Base-by-base conservation (phyloP, 2,113 vertebrate species). In the Perca fluviatilis region DNA sequence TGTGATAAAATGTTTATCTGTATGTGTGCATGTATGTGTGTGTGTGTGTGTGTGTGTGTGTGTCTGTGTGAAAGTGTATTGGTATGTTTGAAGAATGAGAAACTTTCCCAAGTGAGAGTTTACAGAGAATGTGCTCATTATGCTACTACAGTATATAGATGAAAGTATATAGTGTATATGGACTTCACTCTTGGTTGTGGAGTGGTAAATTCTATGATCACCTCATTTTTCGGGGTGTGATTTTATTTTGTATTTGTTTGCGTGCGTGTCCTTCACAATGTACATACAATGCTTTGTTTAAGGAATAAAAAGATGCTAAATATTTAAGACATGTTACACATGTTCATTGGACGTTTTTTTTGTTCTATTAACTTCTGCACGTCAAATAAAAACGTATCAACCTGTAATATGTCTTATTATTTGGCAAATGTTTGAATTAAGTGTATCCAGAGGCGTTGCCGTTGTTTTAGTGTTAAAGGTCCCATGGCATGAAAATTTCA, bases 181-280 rank as follows among this genome's bases (percentile, higher is more conserved):
- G 89, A 92, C 91, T 95, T 94, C 92, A 94, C 91, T 80, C 15
- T 77, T 23, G 4, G 40, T 25, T 77, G 93, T 93, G 90, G 93
- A 94, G 93, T 91, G 79, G 67, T 83, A 67, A 74, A 87, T 74
- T 84, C n/a, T 79, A 79, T 88, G 82, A 92, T 86, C 83, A 89
- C 94, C 90, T 93, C 91, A 94, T 95, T 95, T 94, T 95, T 92
- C 85, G 90, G 91, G 93, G 94, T 91, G 91, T 93, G 86, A 83
- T 87, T 84, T 77, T 63, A 40, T 75, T 67, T 58, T 61, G 50
- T 69, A 15, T 79, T 51, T 65, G 40, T 40, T 23, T 68, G 23
- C 57, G 21, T 43, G 27, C 80, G 62, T 82, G 82, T 85, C 53
- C 77, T 73, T 85, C 66, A 76, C 50, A 57, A 51, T 88, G 77